Conservation (phyloP, 2,888 invertebrate species). For the Coenonympha glycerion region DNA sequence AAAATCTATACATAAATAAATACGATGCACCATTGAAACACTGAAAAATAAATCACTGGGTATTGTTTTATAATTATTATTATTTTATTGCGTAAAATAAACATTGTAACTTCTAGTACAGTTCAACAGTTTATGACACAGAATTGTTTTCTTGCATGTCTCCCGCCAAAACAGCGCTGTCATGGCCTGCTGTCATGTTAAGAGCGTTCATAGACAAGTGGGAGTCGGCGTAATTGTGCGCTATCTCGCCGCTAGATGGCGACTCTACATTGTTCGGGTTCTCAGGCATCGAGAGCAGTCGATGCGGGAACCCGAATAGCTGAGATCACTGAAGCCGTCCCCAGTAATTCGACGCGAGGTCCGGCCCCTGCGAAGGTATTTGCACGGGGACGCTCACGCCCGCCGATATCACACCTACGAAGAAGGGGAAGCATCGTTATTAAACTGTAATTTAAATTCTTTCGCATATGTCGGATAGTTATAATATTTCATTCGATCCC, state of each 20-base stretch:
- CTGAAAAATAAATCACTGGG: slow-evolving; percentile 33
- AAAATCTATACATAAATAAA: slow-evolving; percentile 27
- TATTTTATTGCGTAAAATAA: slow-evolving; percentile 14
- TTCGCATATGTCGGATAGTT: background rate
- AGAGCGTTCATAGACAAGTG: slow-evolving; percentile 67
- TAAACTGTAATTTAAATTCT: slow-evolving; percentile 20
- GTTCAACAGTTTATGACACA: slow-evolving; percentile 47
- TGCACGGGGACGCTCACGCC: slow-evolving; percentile 94
- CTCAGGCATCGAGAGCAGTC: slow-evolving; percentile 80
- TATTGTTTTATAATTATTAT: too few species aligned
- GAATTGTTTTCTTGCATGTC: slow-evolving; percentile 62
- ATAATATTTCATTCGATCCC: too few species aligned
- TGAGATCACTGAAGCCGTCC: slow-evolving; percentile 94
- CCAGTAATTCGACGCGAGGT: slow-evolving; percentile 90
- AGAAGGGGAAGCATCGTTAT: slow-evolving; percentile 36
- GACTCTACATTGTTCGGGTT: slow-evolving; percentile 72
- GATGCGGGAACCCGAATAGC: slow-evolving; percentile 90
- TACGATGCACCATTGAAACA: slow-evolving; percentile 45
- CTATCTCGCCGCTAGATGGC: slow-evolving; percentile 63
- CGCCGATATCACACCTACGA: slow-evolving; percentile 92
- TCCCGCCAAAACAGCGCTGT: slow-evolving; percentile 62
- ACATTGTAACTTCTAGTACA: slow-evolving; percentile 14
- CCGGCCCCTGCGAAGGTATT: slow-evolving; percentile 89
- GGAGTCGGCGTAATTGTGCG: slow-evolving; percentile 70
- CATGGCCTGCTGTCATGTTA: slow-evolving; percentile 74